These are phyloP conservation scores for Mesoligia furuncula DNA, from an alignment of 2,888 invertebrate genomes.

Conservation along the genomic window DNA sequence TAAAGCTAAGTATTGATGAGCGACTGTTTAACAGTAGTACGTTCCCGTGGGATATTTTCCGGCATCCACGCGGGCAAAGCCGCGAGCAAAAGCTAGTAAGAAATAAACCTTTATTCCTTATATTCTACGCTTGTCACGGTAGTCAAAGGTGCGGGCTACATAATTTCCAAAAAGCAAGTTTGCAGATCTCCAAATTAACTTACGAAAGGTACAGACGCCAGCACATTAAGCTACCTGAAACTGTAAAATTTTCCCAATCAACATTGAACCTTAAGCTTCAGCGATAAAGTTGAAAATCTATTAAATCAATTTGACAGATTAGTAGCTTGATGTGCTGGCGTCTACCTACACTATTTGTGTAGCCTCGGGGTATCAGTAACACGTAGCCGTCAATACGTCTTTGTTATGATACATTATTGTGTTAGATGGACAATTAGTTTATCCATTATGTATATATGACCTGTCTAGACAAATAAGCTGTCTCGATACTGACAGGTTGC, in stretches of 20 bases:
- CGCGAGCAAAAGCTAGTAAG: not conserved
- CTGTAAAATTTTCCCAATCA: too few relatives aligned
- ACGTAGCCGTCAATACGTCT: conserved; percentile 23
- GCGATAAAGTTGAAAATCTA: too few relatives aligned
- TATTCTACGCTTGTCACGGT: not conserved
- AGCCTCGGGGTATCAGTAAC: conserved; percentile 35
- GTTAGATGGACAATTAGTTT: conserved; percentile 50
- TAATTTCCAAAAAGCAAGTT: not conserved
- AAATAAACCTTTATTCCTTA: not conserved
- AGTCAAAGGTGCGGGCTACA: not conserved
- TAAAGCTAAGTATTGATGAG: not conserved
- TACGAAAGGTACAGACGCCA: conserved; percentile 20
- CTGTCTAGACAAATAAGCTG: conserved; percentile 68
- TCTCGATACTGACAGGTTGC: conserved; percentile 35
- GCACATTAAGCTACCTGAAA: too few relatives aligned
- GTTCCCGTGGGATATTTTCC: too few relatives aligned
- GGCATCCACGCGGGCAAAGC: too few relatives aligned
- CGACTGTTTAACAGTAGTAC: not conserved
- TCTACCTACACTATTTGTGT: not conserved
- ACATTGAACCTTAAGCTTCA: too few relatives aligned
- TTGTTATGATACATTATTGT: conserved; percentile 39
- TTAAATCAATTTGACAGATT: too few relatives aligned
- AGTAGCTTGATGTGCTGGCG: too few relatives aligned
- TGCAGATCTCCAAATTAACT: not conserved
- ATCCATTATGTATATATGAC: conserved; percentile 66